Base-by-base conservation (phyloP, 1,140 invertebrate species). In the Stratiolaelaps scimitus region DNA sequence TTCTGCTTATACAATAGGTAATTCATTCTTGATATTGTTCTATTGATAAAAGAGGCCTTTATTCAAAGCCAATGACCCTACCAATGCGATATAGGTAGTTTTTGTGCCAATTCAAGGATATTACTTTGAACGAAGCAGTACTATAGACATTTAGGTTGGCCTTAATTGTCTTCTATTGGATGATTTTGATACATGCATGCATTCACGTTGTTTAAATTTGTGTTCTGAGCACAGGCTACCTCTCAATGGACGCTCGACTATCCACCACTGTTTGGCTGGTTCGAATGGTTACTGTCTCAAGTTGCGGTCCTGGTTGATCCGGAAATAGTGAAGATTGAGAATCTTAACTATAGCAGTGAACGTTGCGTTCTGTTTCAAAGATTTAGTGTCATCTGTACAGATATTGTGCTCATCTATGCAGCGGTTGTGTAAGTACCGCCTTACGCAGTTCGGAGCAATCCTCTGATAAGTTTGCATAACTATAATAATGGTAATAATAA, bases 161-260 rank as follows among this genome's bases (percentile, higher is more conserved):
- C n/a, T n/a, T n/a, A n/a, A n/a, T n/a, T n/a, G n/a, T n/a, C n/a
- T n/a, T n/a, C n/a, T n/a, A n/a, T n/a, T n/a, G n/a, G n/a, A n/a
- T n/a, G n/a, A n/a, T n/a, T n/a, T n/a, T n/a, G n/a, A n/a, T n/a
- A n/a, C n/a, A n/a, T n/a, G n/a, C n/a, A n/a, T n/a, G n/a, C n/a
- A n/a, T n/a, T n/a, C n/a, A n/a, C n/a, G n/a, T n/a, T n/a, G n/a
- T n/a, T n/a, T n/a, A n/a, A n/a, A n/a, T n/a, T n/a, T n/a, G n/a
- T n/a, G n/a, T 40, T 40, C 10, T 40, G 4, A 40, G 10, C 82
- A 71, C 84, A 91, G 71, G 75, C 80, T 26, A 89, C 86, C 26
- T 98, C 94, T 45, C 80, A 92, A 83, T 98, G 96, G 95, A 99
- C 96, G 0, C 76, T 99, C 53, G 96, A 99, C 79, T 99, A 99